Evolutionary conservation across 2,113 vertebrate species (phyloP).

Genomic region (Thermophis baileyi): DNA sequence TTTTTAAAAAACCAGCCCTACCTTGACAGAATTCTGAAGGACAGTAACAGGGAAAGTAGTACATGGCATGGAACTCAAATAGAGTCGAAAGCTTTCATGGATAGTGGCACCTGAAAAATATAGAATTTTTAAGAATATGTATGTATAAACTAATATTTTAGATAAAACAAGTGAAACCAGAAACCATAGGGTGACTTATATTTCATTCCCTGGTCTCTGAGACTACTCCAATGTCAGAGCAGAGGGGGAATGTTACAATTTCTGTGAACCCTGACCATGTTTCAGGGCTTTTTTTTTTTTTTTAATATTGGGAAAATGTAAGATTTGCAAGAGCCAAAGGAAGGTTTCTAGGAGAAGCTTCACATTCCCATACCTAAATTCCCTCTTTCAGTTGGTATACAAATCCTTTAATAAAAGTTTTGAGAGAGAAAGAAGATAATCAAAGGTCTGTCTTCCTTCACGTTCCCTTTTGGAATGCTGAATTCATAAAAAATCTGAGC

Average conservation of each 20-base stretch:
- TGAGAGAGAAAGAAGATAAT: not conserved
- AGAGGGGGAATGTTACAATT: not conserved
- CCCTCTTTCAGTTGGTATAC: not conserved
- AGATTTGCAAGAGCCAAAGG: not conserved
- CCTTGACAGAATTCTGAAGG: slow-evolving; percentile 85
- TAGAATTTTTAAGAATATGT: not conserved
- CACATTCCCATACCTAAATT: not conserved
- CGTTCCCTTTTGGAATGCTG: not conserved
- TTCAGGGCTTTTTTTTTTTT: not conserved
- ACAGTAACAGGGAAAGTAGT: slow-evolving; percentile 80
- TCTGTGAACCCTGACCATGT: not conserved
- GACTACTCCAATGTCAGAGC: not conserved
- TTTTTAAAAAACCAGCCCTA: slow-evolving; percentile 31
- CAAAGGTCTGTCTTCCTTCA: not conserved
- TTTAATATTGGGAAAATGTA: not conserved
- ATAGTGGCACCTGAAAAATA: slow-evolving; percentile 67
- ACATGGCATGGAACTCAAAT: slow-evolving; percentile 84
- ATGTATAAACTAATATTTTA: not conserved
- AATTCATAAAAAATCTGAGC: not conserved
- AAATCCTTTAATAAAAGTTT: not conserved
- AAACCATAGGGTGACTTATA: not conserved
- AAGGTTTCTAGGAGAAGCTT: not conserved
- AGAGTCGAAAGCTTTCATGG: slow-evolving; percentile 77
- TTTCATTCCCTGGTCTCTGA: not conserved
- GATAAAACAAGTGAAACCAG: not conserved